Evolutionary conservation across 2,797 vertebrate genomes (phyloP), one percentile per base, ranked within the genome.

Genomic region (Hypotaenidia philippensis): DNA sequence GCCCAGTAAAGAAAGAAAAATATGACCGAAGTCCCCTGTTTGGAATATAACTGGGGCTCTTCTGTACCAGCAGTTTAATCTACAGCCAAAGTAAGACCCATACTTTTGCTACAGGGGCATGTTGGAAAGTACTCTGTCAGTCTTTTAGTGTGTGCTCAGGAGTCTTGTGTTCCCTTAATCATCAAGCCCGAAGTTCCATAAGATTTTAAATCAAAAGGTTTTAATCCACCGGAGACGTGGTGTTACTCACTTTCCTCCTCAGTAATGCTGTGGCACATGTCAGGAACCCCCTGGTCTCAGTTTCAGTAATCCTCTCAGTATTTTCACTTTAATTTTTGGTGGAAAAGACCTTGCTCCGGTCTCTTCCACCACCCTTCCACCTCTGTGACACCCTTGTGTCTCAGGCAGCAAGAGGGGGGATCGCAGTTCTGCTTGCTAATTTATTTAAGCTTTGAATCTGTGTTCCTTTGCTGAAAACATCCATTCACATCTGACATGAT

Each of bases 371-470:
- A 34, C 15, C 9, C 1, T 56, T 60, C 36, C 27, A 31, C 21
- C 17, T 26, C 63, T 55, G 5, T 53, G 27, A 47, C 14, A 47
- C 4, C 13, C 3, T 1, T 49, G 27, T 69, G 68, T 45, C 15
- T 71, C 49, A 40, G 52, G 61, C 13, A 13, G 41, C 29, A 85
- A 70, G 60, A n/a, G 32, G 59, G 10, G 29, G 12, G 6, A 22
- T 59, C 40, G 44, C 22, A 38, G 32, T 70, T 87, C 45, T 87
- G 32, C 65, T 74, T 47, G 40, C 9, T 53, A n/a, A 26, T 56
- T 83, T 57, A 84, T 61, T 83, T 70, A 50, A 72, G 23, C 34
- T 91, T 72, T 59, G 71, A 91, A 85, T 79, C 19, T 74, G 11
- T 32, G 38, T 72, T 87, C 55, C 22, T 76, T 59, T 85, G 45